Evolutionary conservation across 1,140 invertebrate species (phyloP), one percentile per base, ranked within the genome.

Genomic region (Brachionus paranguensis): DNA sequence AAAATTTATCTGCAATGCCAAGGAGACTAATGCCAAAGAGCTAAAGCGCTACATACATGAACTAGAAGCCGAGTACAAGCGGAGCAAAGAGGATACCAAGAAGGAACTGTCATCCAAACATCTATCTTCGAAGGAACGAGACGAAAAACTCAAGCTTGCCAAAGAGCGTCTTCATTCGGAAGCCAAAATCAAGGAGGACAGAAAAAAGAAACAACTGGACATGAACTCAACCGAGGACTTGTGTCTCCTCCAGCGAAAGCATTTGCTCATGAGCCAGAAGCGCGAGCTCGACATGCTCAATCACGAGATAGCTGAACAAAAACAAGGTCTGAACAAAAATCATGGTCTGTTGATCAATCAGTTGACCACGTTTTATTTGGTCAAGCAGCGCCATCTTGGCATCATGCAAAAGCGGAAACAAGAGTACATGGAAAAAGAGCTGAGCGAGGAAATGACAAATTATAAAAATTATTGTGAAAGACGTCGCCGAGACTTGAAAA

Each of bases 11-110:
- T 98, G 97, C 90, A 95, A 97, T 87, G 97, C 98, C 86, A 92
- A 93, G 7, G 90, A 92, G 84, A 91, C 93, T 86, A 96, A 99
- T 86, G 95, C 98, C 85, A 93, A 93, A 85, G 96, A 99, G 87
- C 91, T 94, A 70, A 95, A 95, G 88, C 93, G 93, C 47, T 95
- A 96, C 87, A 93, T 95, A 88, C 91, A 93, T 84, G 94, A 96
- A 86, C 95, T 96, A 90, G 97, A 98, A 90, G 95, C 95, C 88
- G 96, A 99, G 89, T 99, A 99, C 91, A 99, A 99, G 90, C 93
- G 93, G 64, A 98, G 95, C 88, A 99, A 99, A 91, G 97, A 99
- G 88, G 91, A 95, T 86, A 96, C 95, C 93, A 98, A 91, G 87
- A 88, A 87, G 87, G 91, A 91, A 85, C 86, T 85, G 68, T 43